These are phyloP conservation scores for Macropodus opercularis DNA, from an alignment of 2,797 vertebrate species.

Conservation along the genomic window DNA sequence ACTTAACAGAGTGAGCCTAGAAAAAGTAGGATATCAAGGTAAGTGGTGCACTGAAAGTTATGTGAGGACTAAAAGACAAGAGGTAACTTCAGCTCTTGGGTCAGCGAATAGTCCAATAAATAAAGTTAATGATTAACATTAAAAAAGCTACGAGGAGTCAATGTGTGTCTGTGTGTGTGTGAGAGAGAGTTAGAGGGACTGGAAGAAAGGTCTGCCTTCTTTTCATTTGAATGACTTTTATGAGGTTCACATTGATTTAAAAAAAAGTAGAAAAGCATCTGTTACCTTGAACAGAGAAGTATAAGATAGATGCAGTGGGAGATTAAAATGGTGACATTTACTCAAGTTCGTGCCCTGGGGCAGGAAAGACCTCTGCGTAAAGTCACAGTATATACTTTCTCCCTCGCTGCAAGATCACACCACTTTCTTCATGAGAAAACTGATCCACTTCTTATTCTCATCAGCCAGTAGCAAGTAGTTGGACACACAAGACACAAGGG, in stretches of 20 bases:
- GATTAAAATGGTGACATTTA: slow-evolving; percentile 74
- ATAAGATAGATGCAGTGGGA: slow-evolving; percentile 68
- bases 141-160: slow-evolving; percentile 48
- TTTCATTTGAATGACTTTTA: slow-evolving; percentile 45
- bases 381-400: slow-evolving; percentile 57
- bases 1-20: slow-evolving; percentile 14
- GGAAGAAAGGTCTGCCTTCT: neutral
- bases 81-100: slow-evolving; percentile 37
- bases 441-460: slow-evolving; percentile 41
- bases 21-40: neutral
- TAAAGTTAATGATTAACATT: slow-evolving; percentile 72
- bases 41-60: slow-evolving; percentile 6
- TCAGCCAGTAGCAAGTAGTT: too few species aligned
- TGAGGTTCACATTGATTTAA: slow-evolving; percentile 72
- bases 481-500: neutral
- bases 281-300: slow-evolving; percentile 58
- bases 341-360: slow-evolving; percentile 58
- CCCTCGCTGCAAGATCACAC: slow-evolving; percentile 15
- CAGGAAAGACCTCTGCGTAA: slow-evolving; percentile 59
- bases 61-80: slow-evolving; percentile 10
- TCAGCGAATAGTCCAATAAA: slow-evolving; percentile 61
- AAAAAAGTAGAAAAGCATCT: slow-evolving; percentile 73
- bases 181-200: slow-evolving; percentile 5
- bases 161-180: slow-evolving; percentile 21
- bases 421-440: slow-evolving; percentile 17